Percentiles rank a stretch among this genome's conserved stretches.
phyloP scores from a whole-genome alignment of 2,888 invertebrate species.

The Ophion obscuratus region DNA sequence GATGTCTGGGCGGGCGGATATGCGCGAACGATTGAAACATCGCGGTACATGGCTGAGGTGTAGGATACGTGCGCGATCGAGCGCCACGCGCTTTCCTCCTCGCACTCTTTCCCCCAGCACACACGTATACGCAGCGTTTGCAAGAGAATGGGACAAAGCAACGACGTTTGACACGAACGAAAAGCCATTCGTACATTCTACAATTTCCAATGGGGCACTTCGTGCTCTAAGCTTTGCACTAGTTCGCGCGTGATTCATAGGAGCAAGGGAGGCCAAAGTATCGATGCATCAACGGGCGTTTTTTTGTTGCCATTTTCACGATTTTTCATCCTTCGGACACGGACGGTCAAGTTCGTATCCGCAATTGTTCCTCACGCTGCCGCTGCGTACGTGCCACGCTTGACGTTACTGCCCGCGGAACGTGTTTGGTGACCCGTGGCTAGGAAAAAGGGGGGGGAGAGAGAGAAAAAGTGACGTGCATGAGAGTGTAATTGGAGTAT shows the following conservation, averaged over 20 bases:
- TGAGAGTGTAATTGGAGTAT: conserved; percentile 37
- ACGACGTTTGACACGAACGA: not conserved
- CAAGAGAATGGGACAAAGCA: too few species aligned
- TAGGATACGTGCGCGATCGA: conserved; percentile 39
- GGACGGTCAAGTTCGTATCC: conserved; percentile 26
- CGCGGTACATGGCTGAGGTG: not conserved
- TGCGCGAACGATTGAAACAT: conserved; percentile 10
- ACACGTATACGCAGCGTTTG: not conserved
- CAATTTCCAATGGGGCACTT: not conserved
- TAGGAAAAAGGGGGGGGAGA: not conserved
- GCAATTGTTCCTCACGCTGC: conserved; percentile 26
- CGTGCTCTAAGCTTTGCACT: not conserved
- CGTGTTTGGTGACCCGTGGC: conserved; percentile 14
- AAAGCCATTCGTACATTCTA: not conserved
- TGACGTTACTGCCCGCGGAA: conserved; percentile 30
- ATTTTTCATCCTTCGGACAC: conserved; percentile 3
- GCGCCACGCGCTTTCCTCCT: conserved; percentile 36
- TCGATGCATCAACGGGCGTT: not conserved
- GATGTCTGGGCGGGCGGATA: conserved; percentile 8
- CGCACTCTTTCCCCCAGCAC: too few species aligned
- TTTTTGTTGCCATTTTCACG: not conserved
- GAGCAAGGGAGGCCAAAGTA: not conserved
- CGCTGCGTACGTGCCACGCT: conserved; percentile 25
- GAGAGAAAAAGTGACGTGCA: conserved; percentile 22
- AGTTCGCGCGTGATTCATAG: not conserved